A percentile compares a stretch with the other conserved stretches of the same genome.
Conservation (phyloP, 2,888 invertebrate genomes). For the Rhorus exstirpatorius region DNA sequence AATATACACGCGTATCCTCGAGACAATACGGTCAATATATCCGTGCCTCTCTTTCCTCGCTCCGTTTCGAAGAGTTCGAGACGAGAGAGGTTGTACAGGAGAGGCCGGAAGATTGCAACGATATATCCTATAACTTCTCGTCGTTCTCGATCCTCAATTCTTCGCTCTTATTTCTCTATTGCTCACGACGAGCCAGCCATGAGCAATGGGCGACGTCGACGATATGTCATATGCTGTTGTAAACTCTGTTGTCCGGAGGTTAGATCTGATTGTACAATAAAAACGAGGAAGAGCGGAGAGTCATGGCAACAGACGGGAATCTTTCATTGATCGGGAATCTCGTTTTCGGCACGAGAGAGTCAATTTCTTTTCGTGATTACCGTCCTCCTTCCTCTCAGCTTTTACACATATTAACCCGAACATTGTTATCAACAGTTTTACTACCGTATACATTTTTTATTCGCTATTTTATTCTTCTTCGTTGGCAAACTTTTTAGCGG, state of each 20-base stretch:
- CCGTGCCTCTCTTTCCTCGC: conserved; percentile 53
- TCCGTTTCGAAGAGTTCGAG: conserved; percentile 18
- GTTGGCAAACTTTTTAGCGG: not conserved
- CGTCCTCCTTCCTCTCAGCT: not conserved
- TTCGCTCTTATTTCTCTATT: conserved; percentile 37
- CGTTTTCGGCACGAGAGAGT: conserved; percentile 7
- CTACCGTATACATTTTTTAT: conserved; percentile 1
- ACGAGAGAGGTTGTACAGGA: conserved; percentile 16
- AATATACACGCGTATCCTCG: conserved; percentile 59
- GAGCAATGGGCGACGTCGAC: conserved; percentile 2
- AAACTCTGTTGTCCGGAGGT: conserved; percentile 6
- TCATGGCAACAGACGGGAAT: conserved; percentile 16
- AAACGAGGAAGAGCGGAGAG: not conserved
- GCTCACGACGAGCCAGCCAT: conserved; percentile 53
- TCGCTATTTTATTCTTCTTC: not conserved
- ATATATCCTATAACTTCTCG: conserved; percentile 46
- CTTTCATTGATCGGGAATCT: conserved; percentile 11
- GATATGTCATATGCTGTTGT: conserved; percentile 21
- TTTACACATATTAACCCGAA: not conserved
- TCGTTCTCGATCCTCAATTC: conserved; percentile 17
- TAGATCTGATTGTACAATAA: conserved; percentile 5
- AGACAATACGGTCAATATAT: conserved; percentile 72
- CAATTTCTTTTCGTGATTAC: not conserved
- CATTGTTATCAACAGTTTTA: not conserved
- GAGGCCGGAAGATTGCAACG: conserved; percentile 47